Percentiles rank a stretch among this genome's conserved stretches.
These are phyloP conservation scores for Brachyalestes nurse DNA, from an alignment of 2,797 vertebrate genomes.

Conservation along the genomic window DNA sequence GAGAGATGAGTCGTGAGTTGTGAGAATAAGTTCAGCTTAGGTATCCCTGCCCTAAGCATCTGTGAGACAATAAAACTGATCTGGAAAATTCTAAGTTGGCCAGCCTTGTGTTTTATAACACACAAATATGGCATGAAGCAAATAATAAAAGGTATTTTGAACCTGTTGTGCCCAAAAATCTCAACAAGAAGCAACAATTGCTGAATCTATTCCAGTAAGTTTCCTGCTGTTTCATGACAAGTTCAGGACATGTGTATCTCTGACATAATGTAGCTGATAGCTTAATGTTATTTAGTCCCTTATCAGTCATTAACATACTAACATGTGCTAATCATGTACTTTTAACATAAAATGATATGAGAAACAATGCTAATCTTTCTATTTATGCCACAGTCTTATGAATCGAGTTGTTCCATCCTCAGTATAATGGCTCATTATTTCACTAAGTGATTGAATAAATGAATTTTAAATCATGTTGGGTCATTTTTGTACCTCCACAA, in stretches of 20 bases:
- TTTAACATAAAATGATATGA: slow-evolving; percentile 12
- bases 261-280: too few species aligned
- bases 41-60: not conserved
- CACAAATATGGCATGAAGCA: too few species aligned
- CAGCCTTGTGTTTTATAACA: too few species aligned
- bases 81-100: not conserved
- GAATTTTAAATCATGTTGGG: slow-evolving; percentile 28
- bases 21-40: not conserved
- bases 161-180: not conserved
- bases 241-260: too few species aligned
- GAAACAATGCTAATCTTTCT: slow-evolving; percentile 6
- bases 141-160: not conserved
- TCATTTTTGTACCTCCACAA: slow-evolving; percentile 6
- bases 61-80: not conserved
- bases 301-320: too few species aligned
- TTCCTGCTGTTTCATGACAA: not conserved
- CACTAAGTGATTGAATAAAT: slow-evolving; percentile 49
- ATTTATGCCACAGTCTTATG: slow-evolving; percentile 16
- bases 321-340: not conserved
- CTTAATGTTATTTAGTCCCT: too few species aligned
- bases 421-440: slow-evolving; percentile 44
- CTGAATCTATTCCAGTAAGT: not conserved
- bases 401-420: slow-evolving; percentile 35
- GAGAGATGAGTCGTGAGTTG: not conserved
- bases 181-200: not conserved